Base-by-base conservation (phyloP, 2,113 vertebrate species). In the Anoura caudifer region DNA sequence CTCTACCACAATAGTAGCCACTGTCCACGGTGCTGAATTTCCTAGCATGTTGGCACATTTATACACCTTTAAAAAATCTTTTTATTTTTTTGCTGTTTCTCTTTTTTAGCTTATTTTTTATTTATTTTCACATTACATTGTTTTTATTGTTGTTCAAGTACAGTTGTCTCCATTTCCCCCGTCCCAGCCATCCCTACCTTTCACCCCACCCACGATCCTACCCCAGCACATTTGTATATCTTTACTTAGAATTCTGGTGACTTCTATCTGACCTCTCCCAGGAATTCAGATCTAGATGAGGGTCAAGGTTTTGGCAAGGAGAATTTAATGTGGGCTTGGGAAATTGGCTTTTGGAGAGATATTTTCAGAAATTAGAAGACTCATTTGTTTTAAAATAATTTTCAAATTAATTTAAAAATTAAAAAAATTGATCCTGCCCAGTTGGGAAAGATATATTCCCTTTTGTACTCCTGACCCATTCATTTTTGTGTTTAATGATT, bases 11-110 rank as follows among this genome's bases (percentile, higher is more conserved):
- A 0, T 2, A 6, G 2, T 3, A 16, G 31, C 28, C 14, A 28
- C 95, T 96, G 86, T 97, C 94, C 91, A 0, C 20, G 89, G 95
- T 96, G 85, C 94, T 96, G 95, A 96, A 94, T 38, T 13, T 19
- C 14, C 7, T 43, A 0, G 0, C 6, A 0, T 0, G 3, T 50
- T 31, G 82, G 13, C 26, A 24, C 4, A 4, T 45, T 87, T 41
- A n/a, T 45, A 7, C 19, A n/a, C 50, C 47, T 85, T 76, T 77
- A 24, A 10, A 7, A 9, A 59, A 59, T 59, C 17, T 54, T 20
- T 54, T 54, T 17, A 17, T 54, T 59, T 56, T 24, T 59, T 59
- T 56, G 54, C 54, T 2, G 19, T 9, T 59, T 59, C 24, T 24
- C 20, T 59, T 59, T 59, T 59, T 59, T 24, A 10, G 22, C 24